These are phyloP conservation scores for Gortyna flavago DNA, from an alignment of 2,888 invertebrate species.

Conservation along the genomic window DNA sequence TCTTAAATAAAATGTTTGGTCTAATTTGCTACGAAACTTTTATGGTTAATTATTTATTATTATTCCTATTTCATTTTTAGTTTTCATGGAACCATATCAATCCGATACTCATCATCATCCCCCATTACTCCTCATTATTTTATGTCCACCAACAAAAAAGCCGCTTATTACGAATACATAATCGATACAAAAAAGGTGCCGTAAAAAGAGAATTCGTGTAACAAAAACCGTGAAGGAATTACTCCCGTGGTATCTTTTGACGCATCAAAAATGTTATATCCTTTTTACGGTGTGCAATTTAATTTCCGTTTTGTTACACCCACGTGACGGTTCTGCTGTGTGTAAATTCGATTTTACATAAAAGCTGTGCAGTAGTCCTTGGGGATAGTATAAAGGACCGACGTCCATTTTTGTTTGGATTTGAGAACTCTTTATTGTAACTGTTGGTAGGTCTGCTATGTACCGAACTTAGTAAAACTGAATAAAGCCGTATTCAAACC, in stretches of 20 bases:
- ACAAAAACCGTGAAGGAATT: slow-evolving; percentile 71
- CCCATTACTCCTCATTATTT: slow-evolving; percentile 6
- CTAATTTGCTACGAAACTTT: too few relatives aligned
- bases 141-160: slow-evolving; percentile 19
- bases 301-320: slow-evolving; percentile 75
- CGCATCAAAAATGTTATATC: slow-evolving; percentile 78
- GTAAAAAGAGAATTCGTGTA: slow-evolving; percentile 63
- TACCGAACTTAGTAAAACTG: background rate
- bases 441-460: background rate
- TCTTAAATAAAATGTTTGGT: too few relatives aligned
- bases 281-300: slow-evolving; percentile 80
- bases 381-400: slow-evolving; percentile 4
- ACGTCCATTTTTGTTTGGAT: slow-evolving; percentile 32
- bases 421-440: background rate
- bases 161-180: slow-evolving; percentile 36
- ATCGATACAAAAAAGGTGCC: slow-evolving; percentile 43
- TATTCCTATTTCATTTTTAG: background rate
- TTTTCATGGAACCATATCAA: slow-evolving; percentile 18
- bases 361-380: slow-evolving; percentile 53
- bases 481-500: too few relatives aligned
- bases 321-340: slow-evolving; percentile 51
- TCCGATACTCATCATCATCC: background rate
- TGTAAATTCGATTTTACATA: slow-evolving; percentile 66
- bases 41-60: too few relatives aligned
- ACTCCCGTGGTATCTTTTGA: slow-evolving; percentile 73